Percentiles rank a stretch among this genome's conserved stretches.
Evolutionary conservation across 2,888 invertebrate genomes (phyloP).

Genomic region (Sicus ferrugineus): DNA sequence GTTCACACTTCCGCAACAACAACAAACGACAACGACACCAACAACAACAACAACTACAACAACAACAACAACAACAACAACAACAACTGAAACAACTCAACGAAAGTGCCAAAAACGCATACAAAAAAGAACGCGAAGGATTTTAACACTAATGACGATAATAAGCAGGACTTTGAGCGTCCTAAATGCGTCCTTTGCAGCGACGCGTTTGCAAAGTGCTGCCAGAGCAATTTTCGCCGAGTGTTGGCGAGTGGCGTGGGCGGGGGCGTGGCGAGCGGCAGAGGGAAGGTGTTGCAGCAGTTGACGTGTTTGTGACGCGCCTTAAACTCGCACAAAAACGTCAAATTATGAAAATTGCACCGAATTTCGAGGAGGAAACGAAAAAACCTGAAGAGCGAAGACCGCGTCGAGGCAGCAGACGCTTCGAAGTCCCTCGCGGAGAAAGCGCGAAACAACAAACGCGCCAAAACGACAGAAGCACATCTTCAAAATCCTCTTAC

Average conservation of each 20-base stretch:
- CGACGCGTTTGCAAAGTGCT: not conserved
- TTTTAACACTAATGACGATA: constrained; percentile 30
- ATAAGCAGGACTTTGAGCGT: constrained; percentile 16
- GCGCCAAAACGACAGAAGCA: not conserved
- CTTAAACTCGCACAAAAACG: constrained; percentile 24
- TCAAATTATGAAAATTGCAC: constrained; percentile 26
- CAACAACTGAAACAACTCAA: constrained; percentile 2
- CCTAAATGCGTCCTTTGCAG: constrained; percentile 22
- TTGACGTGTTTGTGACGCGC: constrained; percentile 5
- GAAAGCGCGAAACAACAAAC: not conserved
- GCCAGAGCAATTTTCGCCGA: not conserved
- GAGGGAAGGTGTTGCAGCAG: not conserved
- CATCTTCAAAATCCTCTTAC: constrained; percentile 10
- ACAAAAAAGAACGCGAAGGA: constrained; percentile 18
- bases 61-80: not conserved
- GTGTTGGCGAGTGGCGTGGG: not conserved
- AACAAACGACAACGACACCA: constrained; percentile 1
- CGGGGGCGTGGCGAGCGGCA: not conserved
- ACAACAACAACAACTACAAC: constrained; percentile 5
- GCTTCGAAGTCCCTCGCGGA: not conserved
- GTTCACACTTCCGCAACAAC: constrained; percentile 26
- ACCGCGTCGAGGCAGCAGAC: not conserved
- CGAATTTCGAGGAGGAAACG: not conserved
- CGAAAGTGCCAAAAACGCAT: constrained; percentile 12
- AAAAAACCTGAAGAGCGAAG: not conserved